Percentiles rank a stretch among this genome's conserved stretches.
Evolutionary conservation across 2,797 vertebrate species (phyloP).

Genomic region (Jordanella pulchra): DNA sequence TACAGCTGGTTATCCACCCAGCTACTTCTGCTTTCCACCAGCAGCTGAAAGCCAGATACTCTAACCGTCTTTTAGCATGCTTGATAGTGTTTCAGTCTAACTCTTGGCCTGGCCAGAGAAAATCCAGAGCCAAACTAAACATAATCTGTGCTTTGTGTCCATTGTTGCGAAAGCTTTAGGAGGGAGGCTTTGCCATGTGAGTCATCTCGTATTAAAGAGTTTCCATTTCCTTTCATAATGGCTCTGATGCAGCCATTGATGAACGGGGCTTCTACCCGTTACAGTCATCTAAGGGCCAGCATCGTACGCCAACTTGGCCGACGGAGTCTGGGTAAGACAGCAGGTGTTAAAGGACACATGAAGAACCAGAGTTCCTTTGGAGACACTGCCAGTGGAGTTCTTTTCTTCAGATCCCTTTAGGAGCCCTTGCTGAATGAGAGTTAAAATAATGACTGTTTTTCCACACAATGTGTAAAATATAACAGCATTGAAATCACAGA

Average conservation of each 20-base stretch:
- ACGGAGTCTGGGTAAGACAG: slow-evolving; percentile 17
- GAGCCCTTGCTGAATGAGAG: slow-evolving; percentile 21
- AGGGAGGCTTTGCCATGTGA: slow-evolving; percentile 57
- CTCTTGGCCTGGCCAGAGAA: slow-evolving; percentile 33
- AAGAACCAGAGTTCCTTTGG: slow-evolving; percentile 5
- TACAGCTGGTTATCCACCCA: background rate
- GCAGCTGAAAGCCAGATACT: slow-evolving; percentile 10
- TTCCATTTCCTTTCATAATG: slow-evolving; percentile 65
- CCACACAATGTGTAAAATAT: slow-evolving; percentile 12
- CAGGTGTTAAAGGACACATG: slow-evolving; percentile 44
- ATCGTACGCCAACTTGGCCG: slow-evolving; percentile 33
- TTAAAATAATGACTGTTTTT: slow-evolving; percentile 3
- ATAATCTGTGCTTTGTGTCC: slow-evolving; percentile 57
- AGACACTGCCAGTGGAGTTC: slow-evolving; percentile 22
- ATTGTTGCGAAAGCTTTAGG: slow-evolving; percentile 53
- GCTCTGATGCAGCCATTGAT: slow-evolving; percentile 43
- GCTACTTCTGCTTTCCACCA: background rate
- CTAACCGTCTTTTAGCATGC: slow-evolving; percentile 1
- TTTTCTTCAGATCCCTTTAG: slow-evolving; percentile 36
- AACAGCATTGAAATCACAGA: slow-evolving; percentile 28
- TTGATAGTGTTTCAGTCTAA: slow-evolving; percentile 28
- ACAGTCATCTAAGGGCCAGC: slow-evolving; percentile 35
- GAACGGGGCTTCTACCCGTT: slow-evolving; percentile 41
- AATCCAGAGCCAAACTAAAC: slow-evolving; percentile 58
- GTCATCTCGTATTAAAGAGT: slow-evolving; percentile 62